These are phyloP conservation scores for Discoglossus pictus DNA, from an alignment of 2,797 vertebrate species.

Conservation along the genomic window DNA sequence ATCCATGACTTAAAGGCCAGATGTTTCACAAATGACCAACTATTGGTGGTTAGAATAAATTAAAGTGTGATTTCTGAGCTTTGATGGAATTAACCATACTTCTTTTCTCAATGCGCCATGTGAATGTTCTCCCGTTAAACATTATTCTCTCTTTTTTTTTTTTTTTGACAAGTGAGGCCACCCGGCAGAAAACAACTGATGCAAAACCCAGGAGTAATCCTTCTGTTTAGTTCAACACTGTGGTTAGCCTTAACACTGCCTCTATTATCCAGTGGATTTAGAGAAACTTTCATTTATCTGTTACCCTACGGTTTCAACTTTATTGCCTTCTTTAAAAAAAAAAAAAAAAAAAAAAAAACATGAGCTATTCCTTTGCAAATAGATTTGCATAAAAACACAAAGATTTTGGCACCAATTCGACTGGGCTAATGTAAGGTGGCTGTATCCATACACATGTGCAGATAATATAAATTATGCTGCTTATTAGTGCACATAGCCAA, in stretches of 20 bases:
- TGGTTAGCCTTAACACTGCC: slow-evolving; percentile 97
- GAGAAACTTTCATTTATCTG: slow-evolving; percentile 96
- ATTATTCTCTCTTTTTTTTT: slow-evolving; percentile 72
- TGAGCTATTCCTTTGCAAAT: slow-evolving; percentile 82
- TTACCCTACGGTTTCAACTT: slow-evolving; percentile 86
- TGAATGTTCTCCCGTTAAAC: slow-evolving; percentile 90
- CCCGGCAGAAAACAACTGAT: slow-evolving; percentile 99
- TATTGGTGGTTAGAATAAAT: slow-evolving; percentile 90
- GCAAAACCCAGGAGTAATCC: slow-evolving; percentile 97
- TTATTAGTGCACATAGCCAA: no score
- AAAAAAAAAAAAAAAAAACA: slow-evolving; percentile 80
- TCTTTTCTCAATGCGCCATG: slow-evolving; percentile 91
- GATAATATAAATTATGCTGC: not conserved
- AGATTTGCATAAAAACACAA: slow-evolving; percentile 90
- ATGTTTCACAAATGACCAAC: slow-evolving; percentile 91
- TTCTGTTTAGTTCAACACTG: slow-evolving; percentile 90
- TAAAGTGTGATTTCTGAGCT: slow-evolving; percentile 96
- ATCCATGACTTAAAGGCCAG: slow-evolving; percentile 80
- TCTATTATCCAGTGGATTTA: slow-evolving; percentile 99
- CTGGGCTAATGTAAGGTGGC: slow-evolving; percentile 63
- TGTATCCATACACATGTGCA: not conserved
- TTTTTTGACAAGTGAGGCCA: slow-evolving; percentile 95
- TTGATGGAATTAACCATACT: slow-evolving; percentile 99
- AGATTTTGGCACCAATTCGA: slow-evolving; percentile 81
- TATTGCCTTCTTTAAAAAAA: slow-evolving; percentile 82